phyloP scores from a whole-genome alignment of 37 sponge, comb jelly and placozoan genomes.

The Oscarella lobularis region DNA sequence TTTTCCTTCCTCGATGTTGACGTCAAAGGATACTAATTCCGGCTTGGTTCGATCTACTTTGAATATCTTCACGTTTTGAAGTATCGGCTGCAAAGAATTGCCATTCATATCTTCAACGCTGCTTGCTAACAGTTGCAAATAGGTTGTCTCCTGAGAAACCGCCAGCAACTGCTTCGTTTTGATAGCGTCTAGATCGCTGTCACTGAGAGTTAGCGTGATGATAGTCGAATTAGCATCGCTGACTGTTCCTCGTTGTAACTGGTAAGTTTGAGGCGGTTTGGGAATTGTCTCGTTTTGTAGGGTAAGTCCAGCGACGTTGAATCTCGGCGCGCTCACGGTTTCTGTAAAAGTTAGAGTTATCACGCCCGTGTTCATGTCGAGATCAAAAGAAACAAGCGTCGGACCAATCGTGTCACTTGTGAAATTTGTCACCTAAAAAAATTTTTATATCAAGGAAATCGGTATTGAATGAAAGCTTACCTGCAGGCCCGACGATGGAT shows the following conservation, averaged over 20 bases:
- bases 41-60: neutral
- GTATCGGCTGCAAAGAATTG: too few species aligned
- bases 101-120: neutral
- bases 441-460: too few species aligned
- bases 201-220: conserved; percentile 17
- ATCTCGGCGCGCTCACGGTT: conserved; percentile 46
- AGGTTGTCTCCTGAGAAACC: neutral
- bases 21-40: neutral
- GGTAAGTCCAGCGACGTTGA: conserved; percentile 23
- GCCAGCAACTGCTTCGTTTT: conserved; percentile 18
- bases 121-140: neutral
- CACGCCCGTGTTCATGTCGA: neutral
- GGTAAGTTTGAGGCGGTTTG: conserved; percentile 1
- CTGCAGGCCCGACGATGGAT: too few species aligned
- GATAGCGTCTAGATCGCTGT: conserved; percentile 6
- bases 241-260: conserved; percentile 24
- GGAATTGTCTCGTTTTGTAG: conserved; percentile 13
- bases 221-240: conserved; percentile 22
- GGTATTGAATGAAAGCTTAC: too few species aligned
- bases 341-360: conserved; percentile 53
- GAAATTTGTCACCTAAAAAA: too few species aligned
- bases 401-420: too few species aligned
- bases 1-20: neutral
- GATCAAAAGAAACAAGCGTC: neutral
- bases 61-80: too few species aligned